Evolutionary conservation across 2,888 invertebrate genomes (phyloP), one percentile per base, ranked within the genome.

Genomic region (Folsomia manolachei): DNA sequence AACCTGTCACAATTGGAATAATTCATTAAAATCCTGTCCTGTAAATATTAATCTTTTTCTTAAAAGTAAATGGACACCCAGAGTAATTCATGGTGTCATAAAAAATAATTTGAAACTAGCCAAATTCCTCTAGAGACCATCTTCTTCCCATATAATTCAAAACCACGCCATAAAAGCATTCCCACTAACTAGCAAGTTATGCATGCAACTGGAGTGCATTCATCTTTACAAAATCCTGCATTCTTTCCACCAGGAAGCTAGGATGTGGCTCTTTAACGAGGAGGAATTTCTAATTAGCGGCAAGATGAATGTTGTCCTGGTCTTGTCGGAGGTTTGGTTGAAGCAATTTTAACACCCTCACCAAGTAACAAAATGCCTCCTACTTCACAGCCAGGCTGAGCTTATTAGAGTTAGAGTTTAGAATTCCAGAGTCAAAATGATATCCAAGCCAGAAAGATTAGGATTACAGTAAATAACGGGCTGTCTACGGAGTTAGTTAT

Each of bases 221-320:
- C n/a, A 56, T 56, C 56, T 56, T 56, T 56, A 14, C 11, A 14
- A 39, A 39, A 39, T n/a, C n/a, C n/a, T n/a, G n/a, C n/a, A n/a
- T 39, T 39, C 39, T 39, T 39, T 39, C 39, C 39, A 39, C 39
- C 14, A 39, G 7, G 56, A 4, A 56, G 56, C 56, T 14, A 4
- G 56, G 21, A 56, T 18, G 18, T 14, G 56, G 56, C 51, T 56
- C 19, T 62, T 66, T 66, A 39, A 66, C 65, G 21, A 51, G 21
- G 21, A 66, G 65, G 65, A 66, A 66, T 66, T 66, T 66, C 65
- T 66, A 66, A 66, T 66, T 66, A 66, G 65, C 39, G 19, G 7
- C 24, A 66, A 66, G 52, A 66, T 52, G 65, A 66, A 66, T 66
- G 65, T 52, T 27, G 25, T 21, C n/a, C 2, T 7, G 27, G 21